Percentiles rank a stretch among this genome's conserved stretches.
Conservation (phyloP, 2,113 vertebrate genomes). For the Verasper variegatus region DNA sequence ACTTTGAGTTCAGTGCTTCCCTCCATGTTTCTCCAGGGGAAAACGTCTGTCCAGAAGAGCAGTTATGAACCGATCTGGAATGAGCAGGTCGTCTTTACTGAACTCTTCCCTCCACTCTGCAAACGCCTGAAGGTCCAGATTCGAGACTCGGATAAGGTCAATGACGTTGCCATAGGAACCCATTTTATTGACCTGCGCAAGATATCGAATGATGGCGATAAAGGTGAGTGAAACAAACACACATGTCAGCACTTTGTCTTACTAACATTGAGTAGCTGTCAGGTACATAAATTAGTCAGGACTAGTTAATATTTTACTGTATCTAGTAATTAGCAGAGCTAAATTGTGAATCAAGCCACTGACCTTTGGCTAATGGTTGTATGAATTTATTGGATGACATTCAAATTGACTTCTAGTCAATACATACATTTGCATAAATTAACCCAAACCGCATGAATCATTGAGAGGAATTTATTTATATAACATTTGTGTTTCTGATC, state of each 20-base stretch:
- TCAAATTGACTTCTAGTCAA: slow-evolving; percentile 20
- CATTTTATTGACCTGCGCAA: slow-evolving; percentile 96
- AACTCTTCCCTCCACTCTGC: slow-evolving; percentile 96
- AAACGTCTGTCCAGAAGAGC: slow-evolving; percentile 94
- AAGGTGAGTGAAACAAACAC: slow-evolving; percentile 83
- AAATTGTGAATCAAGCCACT: neutral
- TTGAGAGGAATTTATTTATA: neutral
- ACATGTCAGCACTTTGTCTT: slow-evolving; percentile 1
- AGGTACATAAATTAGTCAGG: slow-evolving; percentile 23
- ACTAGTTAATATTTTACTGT: slow-evolving; percentile 20
- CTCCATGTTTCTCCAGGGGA: slow-evolving; percentile 84
- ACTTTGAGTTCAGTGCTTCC: neutral
- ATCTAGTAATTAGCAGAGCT: slow-evolving; percentile 34
- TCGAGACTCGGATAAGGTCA: slow-evolving; percentile 97
- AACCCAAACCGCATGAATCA: neutral
- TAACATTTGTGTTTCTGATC: no score
- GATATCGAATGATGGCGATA: slow-evolving; percentile 97
- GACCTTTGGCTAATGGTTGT: slow-evolving; percentile 29
- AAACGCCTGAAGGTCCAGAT: slow-evolving; percentile 96
- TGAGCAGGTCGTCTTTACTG: slow-evolving; percentile 93
- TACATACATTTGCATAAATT: slow-evolving; percentile 29
- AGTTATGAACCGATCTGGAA: slow-evolving; percentile 98
- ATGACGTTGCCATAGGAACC: slow-evolving; percentile 95
- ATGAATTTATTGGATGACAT: slow-evolving; percentile 8
- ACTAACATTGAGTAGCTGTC: slow-evolving; percentile 37